These are phyloP conservation scores for Nezara viridula DNA, from an alignment of 2,888 invertebrate genomes.

Conservation along the genomic window DNA sequence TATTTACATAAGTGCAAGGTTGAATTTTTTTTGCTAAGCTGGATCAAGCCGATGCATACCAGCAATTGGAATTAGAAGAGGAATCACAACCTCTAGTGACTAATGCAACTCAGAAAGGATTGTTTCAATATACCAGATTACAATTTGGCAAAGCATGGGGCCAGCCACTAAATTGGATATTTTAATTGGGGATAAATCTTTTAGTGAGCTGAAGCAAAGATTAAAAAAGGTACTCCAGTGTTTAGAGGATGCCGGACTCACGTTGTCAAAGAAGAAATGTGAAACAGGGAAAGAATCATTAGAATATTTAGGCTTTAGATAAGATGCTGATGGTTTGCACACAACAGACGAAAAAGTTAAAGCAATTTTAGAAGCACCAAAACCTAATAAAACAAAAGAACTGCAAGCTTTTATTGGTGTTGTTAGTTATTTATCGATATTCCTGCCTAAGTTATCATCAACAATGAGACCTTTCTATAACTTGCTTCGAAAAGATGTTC, in stretches of 20 bases:
- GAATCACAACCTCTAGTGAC: neutral
- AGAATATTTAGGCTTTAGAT: neutral
- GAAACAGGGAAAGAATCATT: neutral
- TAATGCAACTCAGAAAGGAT: neutral
- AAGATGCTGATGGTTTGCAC: neutral
- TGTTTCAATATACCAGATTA: neutral
- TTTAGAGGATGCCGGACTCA: neutral
- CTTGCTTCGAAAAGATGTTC: no score
- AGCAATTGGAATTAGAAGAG: neutral
- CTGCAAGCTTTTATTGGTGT: no score
- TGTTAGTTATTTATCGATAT: no score
- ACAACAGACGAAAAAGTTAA: neutral
- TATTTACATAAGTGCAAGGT: neutral
- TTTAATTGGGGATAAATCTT: neutral
- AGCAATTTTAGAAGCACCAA: neutral
- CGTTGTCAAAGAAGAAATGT: neutral
- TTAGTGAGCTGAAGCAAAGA: neutral
- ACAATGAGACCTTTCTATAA: no score
- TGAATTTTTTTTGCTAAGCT: neutral
- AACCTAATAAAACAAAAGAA: no score
- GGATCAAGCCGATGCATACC: neutral
- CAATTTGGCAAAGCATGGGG: neutral
- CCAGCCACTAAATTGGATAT: neutral
- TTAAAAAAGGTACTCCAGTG: neutral
- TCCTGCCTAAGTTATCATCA: no score